Base-by-base conservation (phyloP, 2,797 vertebrate species). In the Myoxocephalus aenaeus region DNA sequence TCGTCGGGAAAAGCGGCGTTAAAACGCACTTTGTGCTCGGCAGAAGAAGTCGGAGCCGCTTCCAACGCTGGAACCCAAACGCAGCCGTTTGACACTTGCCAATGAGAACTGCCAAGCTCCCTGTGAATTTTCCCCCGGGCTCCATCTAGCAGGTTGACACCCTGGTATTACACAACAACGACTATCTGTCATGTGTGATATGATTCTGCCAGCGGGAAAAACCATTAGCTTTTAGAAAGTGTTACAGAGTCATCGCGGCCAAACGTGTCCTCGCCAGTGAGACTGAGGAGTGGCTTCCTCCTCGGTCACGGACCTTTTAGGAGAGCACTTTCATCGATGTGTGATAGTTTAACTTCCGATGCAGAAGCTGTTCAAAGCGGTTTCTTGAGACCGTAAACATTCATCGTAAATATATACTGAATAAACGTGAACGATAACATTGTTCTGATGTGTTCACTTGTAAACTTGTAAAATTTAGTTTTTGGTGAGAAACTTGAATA, bases 131-230 rank as follows among this genome's bases (percentile, higher is more conserved):
- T 6, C 65, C 75, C 54, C 8, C 0, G 22, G 57, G 61, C 57
- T 0, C 46, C 46, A 29, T 0, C 56, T 11, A 4, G 67, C 73
- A 80, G 79, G 71, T 80, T 13, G 63, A 73, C 80, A 40, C 70
- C 29, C 66, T 29, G 40, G 20, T 44, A n/a, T 72, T 57, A 38
- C 75, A 74, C 80, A 57, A 44, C 69, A 63, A 79, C n/a, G 44
- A 71, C 80, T 66, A 12, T 48, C 80, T 36, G 76, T 80, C 83
- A 71, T 0, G 44, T 80, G 54, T 13, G 75, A 82, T 74, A n/a
- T 15, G 48, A 51, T 17, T 8, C 20, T 17, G 70, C 38, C 61
- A 2, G 64, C 22, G 13, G 42, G 38, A 44, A 9, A 44, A 69
- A 0, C 75, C 36, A 51, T 76, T 53, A 80, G 57, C 36, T 71